Percentiles rank a stretch among this genome's conserved stretches.
phyloP scores from a whole-genome alignment of 2,888 invertebrate genomes.

The Thereva unica region DNA sequence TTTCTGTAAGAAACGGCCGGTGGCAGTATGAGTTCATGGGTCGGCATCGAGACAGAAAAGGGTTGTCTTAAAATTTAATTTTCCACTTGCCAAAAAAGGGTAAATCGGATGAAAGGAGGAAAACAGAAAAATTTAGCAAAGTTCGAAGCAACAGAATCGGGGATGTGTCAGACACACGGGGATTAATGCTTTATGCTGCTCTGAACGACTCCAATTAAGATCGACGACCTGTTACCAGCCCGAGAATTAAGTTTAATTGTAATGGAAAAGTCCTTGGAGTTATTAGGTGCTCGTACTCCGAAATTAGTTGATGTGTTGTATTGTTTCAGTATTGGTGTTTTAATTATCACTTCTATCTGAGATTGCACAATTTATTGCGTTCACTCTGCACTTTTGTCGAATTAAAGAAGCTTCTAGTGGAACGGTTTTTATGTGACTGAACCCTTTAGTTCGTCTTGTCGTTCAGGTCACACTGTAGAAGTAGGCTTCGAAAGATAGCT shows the following conservation, averaged over 20 bases:
- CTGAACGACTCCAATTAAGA: constrained; percentile 36
- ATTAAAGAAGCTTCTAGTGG: no score
- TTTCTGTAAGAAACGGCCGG: constrained; percentile 3
- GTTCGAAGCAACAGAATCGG: constrained; percentile 17
- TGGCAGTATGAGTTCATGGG: constrained; percentile 5
- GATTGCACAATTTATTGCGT: no score
- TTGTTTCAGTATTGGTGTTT: no score
- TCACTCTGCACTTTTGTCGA: no score
- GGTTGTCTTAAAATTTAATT: constrained; percentile 35
- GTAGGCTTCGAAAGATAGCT: no score
- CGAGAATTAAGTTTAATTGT: neutral
- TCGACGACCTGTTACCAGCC: constrained; percentile 27
- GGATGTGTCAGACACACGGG: constrained; percentile 27
- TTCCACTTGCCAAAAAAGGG: constrained; percentile 31
- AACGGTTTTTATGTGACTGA: no score
- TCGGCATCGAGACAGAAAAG: constrained; percentile 23
- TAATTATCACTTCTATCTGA: no score
- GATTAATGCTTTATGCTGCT: constrained; percentile 34
- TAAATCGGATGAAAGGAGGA: constrained; percentile 27
- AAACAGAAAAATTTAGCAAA: constrained; percentile 9
- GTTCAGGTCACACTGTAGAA: no score
- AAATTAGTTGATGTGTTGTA: no score
- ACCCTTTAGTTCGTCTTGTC: no score
- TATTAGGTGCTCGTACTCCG: no score
- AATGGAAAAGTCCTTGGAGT: no score